Base-by-base conservation (phyloP, 2,797 vertebrate genomes). In the Vultur gryphus region DNA sequence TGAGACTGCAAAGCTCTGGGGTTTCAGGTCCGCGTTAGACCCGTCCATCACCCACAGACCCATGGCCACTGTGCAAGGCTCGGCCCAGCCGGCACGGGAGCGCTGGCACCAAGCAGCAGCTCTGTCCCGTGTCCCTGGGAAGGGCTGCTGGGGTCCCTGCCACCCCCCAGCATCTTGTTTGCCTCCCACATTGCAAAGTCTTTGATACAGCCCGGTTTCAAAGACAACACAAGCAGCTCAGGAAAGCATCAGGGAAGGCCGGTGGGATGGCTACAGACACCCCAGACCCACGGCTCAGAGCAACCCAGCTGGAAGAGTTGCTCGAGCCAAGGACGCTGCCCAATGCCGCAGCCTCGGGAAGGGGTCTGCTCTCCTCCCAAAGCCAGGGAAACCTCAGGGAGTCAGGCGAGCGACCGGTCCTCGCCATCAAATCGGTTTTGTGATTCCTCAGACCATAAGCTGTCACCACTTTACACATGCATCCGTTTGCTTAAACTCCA, bases 211-310 rank as follows among this genome's bases (percentile, higher is more conserved):
- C 16, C 31, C 0, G 2, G 7, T 28, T 35, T 43, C 64, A 75
- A 28, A 78, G 37, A 4, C 35, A 11, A 37, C 29, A 7, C 11
- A 5, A 64, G 52, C n/a, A n/a, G 59, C 51, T 41, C 2, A 28
- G 62, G 14, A 3, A 25, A 26, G 61, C 7, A 1, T 1, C 39
- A 15, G 79, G n/a, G 37, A 15, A 26, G n/a, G 46, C 7, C 1
- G 11, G 6, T 1, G 15, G 54, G 71, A 26, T 0, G 4, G 62
- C 20, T 39, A 1, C 2, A 8, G 55, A 9, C 13, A 6, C 25
- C 49, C 15, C 3, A 4, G 17, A 13, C 10, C 44, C 13, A 6
- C 2, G 3, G 84, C 1, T 10, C 2, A 0, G 57, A 44, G 61
- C 8, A 6, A 4, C 16, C 21, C 48, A 6, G 6, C 48, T 26